Evolutionary conservation across 2,797 vertebrate genomes (phyloP).

Genomic region (Heliangelus exortis): DNA sequence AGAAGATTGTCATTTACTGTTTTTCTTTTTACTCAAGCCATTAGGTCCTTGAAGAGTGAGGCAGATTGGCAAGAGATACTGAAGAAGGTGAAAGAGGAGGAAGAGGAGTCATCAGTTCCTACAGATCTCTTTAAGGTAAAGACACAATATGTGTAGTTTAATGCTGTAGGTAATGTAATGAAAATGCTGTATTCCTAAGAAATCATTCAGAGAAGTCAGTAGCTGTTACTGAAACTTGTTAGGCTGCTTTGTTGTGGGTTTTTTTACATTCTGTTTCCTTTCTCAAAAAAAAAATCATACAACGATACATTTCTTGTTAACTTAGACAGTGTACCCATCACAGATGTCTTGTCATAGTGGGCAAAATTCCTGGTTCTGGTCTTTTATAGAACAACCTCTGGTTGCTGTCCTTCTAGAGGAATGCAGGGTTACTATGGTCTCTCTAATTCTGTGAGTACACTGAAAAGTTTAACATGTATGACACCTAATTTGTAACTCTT

Average conservation of each 20-base stretch:
- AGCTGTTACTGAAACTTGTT: neutral
- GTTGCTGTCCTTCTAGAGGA: neutral
- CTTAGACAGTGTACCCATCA: neutral
- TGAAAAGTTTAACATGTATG: neutral
- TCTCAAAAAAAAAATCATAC: neutral
- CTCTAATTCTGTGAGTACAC: neutral
- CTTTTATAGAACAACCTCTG: neutral
- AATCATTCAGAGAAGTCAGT: neutral
- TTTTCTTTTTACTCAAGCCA: conserved; percentile 78
- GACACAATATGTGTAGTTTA: neutral
- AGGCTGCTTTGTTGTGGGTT: neutral
- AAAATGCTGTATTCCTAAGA: neutral
- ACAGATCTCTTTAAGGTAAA: conserved; percentile 91
- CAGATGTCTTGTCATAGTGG: neutral
- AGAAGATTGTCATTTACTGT: neutral
- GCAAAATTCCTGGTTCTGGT: neutral
- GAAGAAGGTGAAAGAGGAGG: conserved; percentile 84
- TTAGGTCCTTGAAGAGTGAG: conserved; percentile 86
- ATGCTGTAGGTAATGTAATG: neutral
- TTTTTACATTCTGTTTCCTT: neutral
- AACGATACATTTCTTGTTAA: neutral
- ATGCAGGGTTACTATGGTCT: neutral
- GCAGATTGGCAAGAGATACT: conserved; percentile 91
- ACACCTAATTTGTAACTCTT: neutral
- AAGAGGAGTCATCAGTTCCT: conserved; percentile 86